Evolutionary conservation across 2,888 invertebrate species (phyloP).

Genomic region (Campopleginae sp.): DNA sequence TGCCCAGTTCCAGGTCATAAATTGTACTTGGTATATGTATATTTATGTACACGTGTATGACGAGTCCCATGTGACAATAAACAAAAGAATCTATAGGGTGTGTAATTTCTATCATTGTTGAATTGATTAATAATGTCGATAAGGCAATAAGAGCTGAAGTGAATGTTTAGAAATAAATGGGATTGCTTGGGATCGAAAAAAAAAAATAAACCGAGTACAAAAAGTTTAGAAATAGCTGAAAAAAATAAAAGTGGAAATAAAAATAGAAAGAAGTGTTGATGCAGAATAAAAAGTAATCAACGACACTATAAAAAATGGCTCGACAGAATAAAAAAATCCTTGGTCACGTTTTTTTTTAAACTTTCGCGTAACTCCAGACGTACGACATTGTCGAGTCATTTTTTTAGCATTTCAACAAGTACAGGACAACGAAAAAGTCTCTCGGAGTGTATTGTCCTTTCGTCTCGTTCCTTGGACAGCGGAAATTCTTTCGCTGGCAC

Average conservation of each 20-base stretch:
- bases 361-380: conserved; percentile 11
- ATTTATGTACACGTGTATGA: background rate
- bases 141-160: background rate
- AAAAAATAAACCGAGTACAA: background rate
- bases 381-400: conserved; percentile 14
- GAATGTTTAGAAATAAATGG: background rate
- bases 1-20: conserved; percentile 57
- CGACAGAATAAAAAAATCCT: background rate
- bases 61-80: conserved; percentile 49
- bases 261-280: background rate
- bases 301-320: background rate
- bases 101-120: background rate
- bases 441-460: conserved; percentile 48
- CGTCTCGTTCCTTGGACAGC: conserved; percentile 46
- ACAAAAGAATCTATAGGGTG: background rate
- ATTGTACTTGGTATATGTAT: conserved; percentile 17
- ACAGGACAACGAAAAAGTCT: conserved; percentile 32
- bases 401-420: conserved; percentile 21
- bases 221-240: background rate
- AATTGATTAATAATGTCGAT: background rate
- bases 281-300: background rate
- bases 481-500: conserved; percentile 54
- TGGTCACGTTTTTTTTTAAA: conserved; percentile 7
- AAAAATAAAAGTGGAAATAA: background rate
- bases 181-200: background rate